Evolutionary conservation across 2,113 vertebrate species (phyloP).

Genomic region (Thomomys bottae): DNA sequence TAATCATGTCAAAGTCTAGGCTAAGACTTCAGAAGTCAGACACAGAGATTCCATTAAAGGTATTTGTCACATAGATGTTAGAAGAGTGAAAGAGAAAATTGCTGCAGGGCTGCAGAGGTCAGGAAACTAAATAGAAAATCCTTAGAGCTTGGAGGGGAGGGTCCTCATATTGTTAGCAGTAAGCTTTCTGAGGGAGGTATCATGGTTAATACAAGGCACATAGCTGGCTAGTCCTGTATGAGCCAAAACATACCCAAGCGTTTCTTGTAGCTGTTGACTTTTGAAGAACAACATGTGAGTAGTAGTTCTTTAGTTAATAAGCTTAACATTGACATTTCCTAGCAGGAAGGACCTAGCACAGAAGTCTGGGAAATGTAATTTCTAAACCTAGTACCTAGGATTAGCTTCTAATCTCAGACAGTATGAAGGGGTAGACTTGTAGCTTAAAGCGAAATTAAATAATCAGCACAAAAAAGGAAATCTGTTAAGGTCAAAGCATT

Average conservation of each 20-base stretch:
- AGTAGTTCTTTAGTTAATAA: neutral
- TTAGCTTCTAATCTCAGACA: neutral
- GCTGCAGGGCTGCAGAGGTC: neutral
- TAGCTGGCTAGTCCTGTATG: neutral
- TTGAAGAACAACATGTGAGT: neutral
- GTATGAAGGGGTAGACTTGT: neutral
- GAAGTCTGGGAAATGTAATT: neutral
- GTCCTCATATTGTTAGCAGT: neutral
- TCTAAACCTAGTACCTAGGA: neutral
- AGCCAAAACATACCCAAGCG: neutral
- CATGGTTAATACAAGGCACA: neutral
- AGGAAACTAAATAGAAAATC: neutral
- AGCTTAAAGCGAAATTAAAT: constrained; percentile 32
- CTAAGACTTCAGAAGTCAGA: constrained; percentile 30
- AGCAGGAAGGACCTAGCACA: neutral
- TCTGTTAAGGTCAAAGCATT: constrained; percentile 27
- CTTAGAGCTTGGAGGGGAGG: neutral
- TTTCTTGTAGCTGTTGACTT: neutral
- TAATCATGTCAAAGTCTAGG: constrained; percentile 9
- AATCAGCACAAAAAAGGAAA: neutral
- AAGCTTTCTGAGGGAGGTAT: neutral
- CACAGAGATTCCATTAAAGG: constrained; percentile 4
- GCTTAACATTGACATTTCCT: neutral
- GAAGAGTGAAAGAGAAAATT: constrained; percentile 25
- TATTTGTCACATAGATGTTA: constrained; percentile 17